Evolutionary conservation across 2,113 vertebrate genomes (phyloP), one percentile per base, ranked within the genome.

Genomic region (Chaetorhynchus papuensis): DNA sequence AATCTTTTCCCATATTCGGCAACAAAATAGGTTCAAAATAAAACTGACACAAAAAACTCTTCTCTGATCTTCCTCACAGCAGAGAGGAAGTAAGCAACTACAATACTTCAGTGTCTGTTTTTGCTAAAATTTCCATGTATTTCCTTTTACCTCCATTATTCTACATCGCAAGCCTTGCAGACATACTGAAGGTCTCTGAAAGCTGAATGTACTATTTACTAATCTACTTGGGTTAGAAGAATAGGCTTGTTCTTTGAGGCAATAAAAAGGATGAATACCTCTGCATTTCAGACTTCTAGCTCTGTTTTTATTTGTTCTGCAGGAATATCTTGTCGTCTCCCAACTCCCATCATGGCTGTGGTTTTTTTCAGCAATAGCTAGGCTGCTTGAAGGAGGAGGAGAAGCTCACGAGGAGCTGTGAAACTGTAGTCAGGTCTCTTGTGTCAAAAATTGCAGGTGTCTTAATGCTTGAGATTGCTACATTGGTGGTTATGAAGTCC

Each of bases 1-100:
- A 85, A 89, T 82, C 92, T 97, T 96, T 92, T 94, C 87, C 91
- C 69, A 93, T 96, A 94, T 87, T 92, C 47, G 15, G 49, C 57
- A 27, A 26, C 3, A 27, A 96, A 94, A 94, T 57, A 75, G 84
- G 71, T 94, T 83, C 69, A 77, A 82, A 84, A 92, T 64, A 95
- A 94, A 94, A 90, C 52, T 74, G 89, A 81, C 90, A 94, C 90
- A 94, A 87, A 88, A 81, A 90, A 28, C 56, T 54, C 68, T 87
- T 89, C 79, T 84, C 68, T 35, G 71, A 78, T 91, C 71, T 87
- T 81, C 92, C 71, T 81, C 82, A 75, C 11, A 77, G 42, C n/a
- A 86, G 39, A 78, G 50, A 91, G 74, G 92, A 90, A 70, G 82
- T 44, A 81, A 72, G n/a, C 50, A 85, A 49, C 24, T 50, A 64